Conservation (phyloP, 2,113 vertebrate genomes). For the Sander lucioperca region DNA sequence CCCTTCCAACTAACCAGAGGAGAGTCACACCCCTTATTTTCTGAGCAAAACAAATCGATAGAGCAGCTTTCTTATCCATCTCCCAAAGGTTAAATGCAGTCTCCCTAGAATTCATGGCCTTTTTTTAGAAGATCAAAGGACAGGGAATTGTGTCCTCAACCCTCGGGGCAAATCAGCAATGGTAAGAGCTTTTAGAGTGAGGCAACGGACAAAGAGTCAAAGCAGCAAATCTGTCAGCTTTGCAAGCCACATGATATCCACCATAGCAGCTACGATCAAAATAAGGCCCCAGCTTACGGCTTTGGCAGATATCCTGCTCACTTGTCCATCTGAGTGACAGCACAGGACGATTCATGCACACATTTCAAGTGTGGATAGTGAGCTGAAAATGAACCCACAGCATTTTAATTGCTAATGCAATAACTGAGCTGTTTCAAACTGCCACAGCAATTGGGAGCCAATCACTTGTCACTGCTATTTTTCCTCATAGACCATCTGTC, state of each 20-base stretch:
- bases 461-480: slow-evolving; percentile 44
- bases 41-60: slow-evolving; percentile 70
- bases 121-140: slow-evolving; percentile 70
- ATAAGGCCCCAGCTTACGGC: slow-evolving; percentile 38
- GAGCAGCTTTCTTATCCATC: slow-evolving; percentile 69
- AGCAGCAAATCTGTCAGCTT: slow-evolving; percentile 59
- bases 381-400: slow-evolving; percentile 22
- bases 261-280: slow-evolving; percentile 44
- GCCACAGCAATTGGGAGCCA: slow-evolving; percentile 26
- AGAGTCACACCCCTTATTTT: slow-evolving; percentile 50
- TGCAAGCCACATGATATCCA: slow-evolving; percentile 41
- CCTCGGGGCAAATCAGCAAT: slow-evolving; percentile 56
- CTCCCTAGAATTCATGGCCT: slow-evolving; percentile 62
- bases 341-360: slow-evolving; percentile 26
- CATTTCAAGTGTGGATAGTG: slow-evolving; percentile 12
- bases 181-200: slow-evolving; percentile 61
- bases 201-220: slow-evolving; percentile 46
- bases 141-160: slow-evolving; percentile 56
- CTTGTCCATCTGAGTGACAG: slow-evolving; percentile 65
- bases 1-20: slow-evolving; percentile 10
- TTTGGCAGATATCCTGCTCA: slow-evolving; percentile 64
- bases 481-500: slow-evolving; percentile 32
- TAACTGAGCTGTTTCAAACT: slow-evolving; percentile 36
- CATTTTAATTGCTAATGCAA: slow-evolving; percentile 25
- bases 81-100: slow-evolving; percentile 78